phyloP scores from a whole-genome alignment of 2,797 vertebrate species.

The Darevskia mixta region DNA sequence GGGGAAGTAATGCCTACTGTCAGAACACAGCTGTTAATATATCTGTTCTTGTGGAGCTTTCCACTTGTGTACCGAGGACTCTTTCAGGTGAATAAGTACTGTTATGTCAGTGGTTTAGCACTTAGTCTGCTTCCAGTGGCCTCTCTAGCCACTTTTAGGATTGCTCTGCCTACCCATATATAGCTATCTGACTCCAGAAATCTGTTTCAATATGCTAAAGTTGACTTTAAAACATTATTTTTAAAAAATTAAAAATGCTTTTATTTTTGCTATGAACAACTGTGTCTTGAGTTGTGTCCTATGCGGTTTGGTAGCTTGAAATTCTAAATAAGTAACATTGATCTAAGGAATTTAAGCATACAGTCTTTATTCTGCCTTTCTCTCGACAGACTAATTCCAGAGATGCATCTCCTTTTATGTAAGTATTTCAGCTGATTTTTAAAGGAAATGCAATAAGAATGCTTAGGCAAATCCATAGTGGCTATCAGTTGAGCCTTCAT shows the following conservation, averaged over 20 bases:
- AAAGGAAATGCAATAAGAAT: not conserved
- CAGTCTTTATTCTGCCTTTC: conserved; percentile 25
- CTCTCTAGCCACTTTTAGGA: not conserved
- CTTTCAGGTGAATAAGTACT: too few relatives aligned
- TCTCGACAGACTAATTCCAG: conserved; percentile 81
- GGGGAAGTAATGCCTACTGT: not conserved
- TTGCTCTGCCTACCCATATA: not conserved
- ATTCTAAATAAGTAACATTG: not conserved
- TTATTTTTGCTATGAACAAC: not conserved
- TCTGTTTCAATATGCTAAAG: not conserved
- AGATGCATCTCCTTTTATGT: conserved; percentile 93
- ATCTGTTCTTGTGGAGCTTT: not conserved
- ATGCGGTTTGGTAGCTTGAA: not conserved
- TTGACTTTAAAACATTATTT: not conserved
- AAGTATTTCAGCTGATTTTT: conserved; percentile 74
- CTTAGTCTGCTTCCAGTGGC: not conserved
- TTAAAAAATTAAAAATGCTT: not conserved
- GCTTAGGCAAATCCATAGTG: not conserved
- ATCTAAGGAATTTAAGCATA: not conserved
- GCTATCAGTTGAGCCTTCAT: not conserved
- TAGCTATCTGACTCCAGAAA: not conserved
- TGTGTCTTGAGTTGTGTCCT: not conserved
- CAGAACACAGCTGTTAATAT: not conserved
- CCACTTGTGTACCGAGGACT: not conserved
- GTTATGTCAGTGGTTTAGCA: too few relatives aligned